Evolutionary conservation across 2,888 invertebrate genomes (phyloP).

Genomic region (Atethmia centrago): DNA sequence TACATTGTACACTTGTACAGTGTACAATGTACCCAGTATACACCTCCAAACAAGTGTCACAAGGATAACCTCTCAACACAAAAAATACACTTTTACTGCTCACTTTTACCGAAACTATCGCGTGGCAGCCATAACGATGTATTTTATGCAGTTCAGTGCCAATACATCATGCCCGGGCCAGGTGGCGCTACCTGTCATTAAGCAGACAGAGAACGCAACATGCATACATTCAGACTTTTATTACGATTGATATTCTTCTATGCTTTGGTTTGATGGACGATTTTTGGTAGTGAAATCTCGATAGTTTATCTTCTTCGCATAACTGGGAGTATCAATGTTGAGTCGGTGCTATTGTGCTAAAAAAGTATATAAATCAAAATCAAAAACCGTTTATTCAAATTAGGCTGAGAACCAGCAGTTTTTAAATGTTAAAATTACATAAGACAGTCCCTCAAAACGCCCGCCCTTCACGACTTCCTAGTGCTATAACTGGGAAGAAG

Average conservation of each 20-base stretch:
- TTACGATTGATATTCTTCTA: conserved; percentile 42
- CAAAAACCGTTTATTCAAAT: too few relatives aligned
- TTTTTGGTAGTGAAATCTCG: not conserved
- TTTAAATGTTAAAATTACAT: too few relatives aligned
- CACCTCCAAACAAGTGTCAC: not conserved
- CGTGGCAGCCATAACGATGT: conserved; percentile 27
- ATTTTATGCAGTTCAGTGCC: conserved; percentile 38
- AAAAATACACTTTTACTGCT: not conserved
- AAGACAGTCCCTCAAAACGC: too few relatives aligned
- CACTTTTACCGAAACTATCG: not conserved
- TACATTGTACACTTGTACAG: too few relatives aligned
- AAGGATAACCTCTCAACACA: not conserved
- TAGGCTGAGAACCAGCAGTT: too few relatives aligned
- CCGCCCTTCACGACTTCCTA: too few relatives aligned
- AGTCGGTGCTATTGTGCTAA: not conserved
- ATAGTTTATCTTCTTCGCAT: not conserved
- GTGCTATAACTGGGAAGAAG: too few relatives aligned
- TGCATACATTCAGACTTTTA: conserved; percentile 46
- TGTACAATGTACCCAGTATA: too few relatives aligned
- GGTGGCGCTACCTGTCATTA: conserved; percentile 32
- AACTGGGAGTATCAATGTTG: not conserved
- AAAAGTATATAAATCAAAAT: too few relatives aligned
- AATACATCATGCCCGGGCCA: conserved; percentile 47
- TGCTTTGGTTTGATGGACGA: conserved; percentile 6
- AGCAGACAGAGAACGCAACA: conserved; percentile 18